phyloP scores from a whole-genome alignment of 2,888 invertebrate genomes.

The Melinaea marsaeus region DNA sequence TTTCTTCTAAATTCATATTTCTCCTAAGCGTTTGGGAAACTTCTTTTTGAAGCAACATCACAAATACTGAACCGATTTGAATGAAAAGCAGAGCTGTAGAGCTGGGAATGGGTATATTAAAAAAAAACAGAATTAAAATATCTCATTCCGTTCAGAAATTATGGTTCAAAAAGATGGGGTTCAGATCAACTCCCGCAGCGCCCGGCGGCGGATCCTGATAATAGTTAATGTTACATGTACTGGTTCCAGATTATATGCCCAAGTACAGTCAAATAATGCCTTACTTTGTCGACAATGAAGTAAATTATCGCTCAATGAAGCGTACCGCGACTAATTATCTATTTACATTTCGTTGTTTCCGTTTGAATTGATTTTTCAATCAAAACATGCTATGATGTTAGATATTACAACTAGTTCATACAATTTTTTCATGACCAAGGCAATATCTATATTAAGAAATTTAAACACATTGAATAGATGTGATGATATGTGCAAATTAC shows the following conservation, averaged over 20 bases:
- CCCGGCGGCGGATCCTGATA: background rate
- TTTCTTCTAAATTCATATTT: too few relatives aligned
- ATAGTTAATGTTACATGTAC: background rate
- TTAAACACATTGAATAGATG: too few relatives aligned
- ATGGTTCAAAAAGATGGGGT: too few relatives aligned
- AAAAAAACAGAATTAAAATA: too few relatives aligned
- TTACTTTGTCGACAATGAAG: constrained; percentile 11
- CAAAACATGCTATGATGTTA: constrained; percentile 14
- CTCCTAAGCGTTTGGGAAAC: too few relatives aligned
- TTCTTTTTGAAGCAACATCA: too few relatives aligned
- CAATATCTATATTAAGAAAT: background rate
- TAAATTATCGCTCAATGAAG: constrained; percentile 18
- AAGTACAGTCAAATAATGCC: constrained; percentile 1
- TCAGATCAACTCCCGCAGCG: too few relatives aligned
- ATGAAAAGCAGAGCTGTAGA: too few relatives aligned
- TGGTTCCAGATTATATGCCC: background rate
- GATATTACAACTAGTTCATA: background rate
- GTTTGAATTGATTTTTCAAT: constrained; percentile 25
- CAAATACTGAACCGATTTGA: too few relatives aligned
- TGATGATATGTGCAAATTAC: too few relatives aligned
- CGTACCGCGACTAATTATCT: constrained; percentile 21
- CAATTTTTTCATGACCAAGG: background rate
- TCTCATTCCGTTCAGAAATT: too few relatives aligned
- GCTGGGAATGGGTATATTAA: too few relatives aligned
- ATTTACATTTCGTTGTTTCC: constrained; percentile 25